Evolutionary conservation across 2,888 invertebrate genomes (phyloP).

Genomic region (Embidobia sp.): DNA sequence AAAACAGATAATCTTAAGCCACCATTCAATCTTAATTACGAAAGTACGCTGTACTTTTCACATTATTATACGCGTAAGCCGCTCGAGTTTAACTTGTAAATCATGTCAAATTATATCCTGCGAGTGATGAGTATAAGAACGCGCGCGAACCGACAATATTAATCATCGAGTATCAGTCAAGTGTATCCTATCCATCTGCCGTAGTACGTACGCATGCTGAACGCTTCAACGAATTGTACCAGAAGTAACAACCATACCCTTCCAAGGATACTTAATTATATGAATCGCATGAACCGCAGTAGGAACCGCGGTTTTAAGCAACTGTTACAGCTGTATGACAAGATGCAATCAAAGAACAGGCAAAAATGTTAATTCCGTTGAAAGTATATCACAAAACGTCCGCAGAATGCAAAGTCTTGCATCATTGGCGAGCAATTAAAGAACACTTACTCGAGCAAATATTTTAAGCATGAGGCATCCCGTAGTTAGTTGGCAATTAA

Average conservation of each 20-base stretch:
- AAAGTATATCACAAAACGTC: not conserved
- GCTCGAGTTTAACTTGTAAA: constrained; percentile 25
- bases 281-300: too few species aligned
- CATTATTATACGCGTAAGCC: constrained; percentile 5
- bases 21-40: not conserved
- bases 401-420: not conserved
- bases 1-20: too few species aligned
- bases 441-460: constrained; percentile 1
- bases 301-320: too few species aligned
- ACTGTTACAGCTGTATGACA: too few species aligned
- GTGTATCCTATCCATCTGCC: constrained; percentile 21
- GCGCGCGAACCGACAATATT: constrained; percentile 15
- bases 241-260: too few species aligned
- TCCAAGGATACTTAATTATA: too few species aligned
- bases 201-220: not conserved
- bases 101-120: constrained; percentile 31
- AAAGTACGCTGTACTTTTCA: constrained; percentile 12
- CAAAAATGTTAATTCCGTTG: not conserved
- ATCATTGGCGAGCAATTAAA: constrained; percentile 14
- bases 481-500: not conserved
- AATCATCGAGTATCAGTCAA: constrained; percentile 23
- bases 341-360: too few species aligned
- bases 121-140: constrained; percentile 20
- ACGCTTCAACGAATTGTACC: not conserved
- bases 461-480: constrained; percentile 4